Evolutionary conservation across 1,140 invertebrate genomes (phyloP).

Genomic region (Temnothorax longispinosus): DNA sequence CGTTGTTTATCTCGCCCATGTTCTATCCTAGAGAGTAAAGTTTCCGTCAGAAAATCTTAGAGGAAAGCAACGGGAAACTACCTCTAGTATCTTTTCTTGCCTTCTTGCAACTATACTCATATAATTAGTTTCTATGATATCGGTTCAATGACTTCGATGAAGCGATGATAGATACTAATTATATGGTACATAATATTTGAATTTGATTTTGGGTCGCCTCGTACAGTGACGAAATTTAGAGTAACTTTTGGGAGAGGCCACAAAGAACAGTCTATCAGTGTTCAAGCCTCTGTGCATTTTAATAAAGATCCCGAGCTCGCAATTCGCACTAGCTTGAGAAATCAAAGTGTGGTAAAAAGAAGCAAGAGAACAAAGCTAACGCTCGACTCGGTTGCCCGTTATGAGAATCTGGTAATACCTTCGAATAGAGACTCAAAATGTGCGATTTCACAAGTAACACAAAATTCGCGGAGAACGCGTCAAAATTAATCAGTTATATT

Average conservation of each 20-base stretch:
- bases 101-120: too few relatives aligned
- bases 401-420: slow-evolving; percentile 53
- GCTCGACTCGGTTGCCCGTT: slow-evolving; percentile 22
- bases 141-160: too few relatives aligned
- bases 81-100: too few relatives aligned
- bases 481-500: not conserved
- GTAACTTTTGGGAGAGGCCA: slow-evolving; percentile 22
- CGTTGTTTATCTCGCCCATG: too few relatives aligned
- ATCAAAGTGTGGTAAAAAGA: slow-evolving; percentile 64
- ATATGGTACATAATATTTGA: too few relatives aligned
- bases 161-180: too few relatives aligned
- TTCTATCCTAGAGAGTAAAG: too few relatives aligned
- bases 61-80: too few relatives aligned
- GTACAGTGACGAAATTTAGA: slow-evolving; percentile 34
- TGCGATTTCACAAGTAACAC: not conserved
- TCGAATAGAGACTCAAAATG: not conserved
- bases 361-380: slow-evolving; percentile 47
- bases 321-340: slow-evolving; percentile 53
- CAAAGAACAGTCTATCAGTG: slow-evolving; percentile 1
- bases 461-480: not conserved
- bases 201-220: not conserved
- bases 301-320: slow-evolving; percentile 64
- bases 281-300: slow-evolving; percentile 61
- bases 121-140: too few relatives aligned
- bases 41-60: too few relatives aligned